These are phyloP conservation scores for Urophycis tenuis DNA, from an alignment of 2,797 vertebrate genomes.

Conservation along the genomic window DNA sequence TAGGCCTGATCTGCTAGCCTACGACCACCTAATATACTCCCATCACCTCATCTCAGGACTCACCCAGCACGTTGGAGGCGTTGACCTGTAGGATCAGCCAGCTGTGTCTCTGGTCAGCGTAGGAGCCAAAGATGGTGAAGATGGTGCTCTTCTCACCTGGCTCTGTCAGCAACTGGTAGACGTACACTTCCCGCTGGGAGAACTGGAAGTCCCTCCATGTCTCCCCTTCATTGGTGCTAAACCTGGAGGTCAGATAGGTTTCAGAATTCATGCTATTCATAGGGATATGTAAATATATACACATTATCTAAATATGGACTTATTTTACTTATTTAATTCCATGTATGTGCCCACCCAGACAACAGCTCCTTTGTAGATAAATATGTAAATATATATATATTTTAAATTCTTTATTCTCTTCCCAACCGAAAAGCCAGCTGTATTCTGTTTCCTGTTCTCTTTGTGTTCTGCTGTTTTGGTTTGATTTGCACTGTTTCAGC, in stretches of 20 bases:
- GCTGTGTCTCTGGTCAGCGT: slow-evolving; percentile 88
- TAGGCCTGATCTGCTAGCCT: too few relatives aligned
- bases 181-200: slow-evolving; percentile 79
- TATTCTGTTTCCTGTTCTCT: too few relatives aligned
- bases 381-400: too few relatives aligned
- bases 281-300: background rate
- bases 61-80: slow-evolving; percentile 85
- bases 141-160: slow-evolving; percentile 95
- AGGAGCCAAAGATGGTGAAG: slow-evolving; percentile 96
- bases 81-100: slow-evolving; percentile 99
- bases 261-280: background rate
- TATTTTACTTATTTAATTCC: background rate
- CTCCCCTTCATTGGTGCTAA: slow-evolving; percentile 96
- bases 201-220: slow-evolving; percentile 89
- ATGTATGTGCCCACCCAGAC: too few relatives aligned
- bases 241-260: slow-evolving; percentile 63
- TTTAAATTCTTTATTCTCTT: too few relatives aligned
- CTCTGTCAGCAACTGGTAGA: slow-evolving; percentile 93
- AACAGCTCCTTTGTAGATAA: too few relatives aligned
- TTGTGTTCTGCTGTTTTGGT: too few relatives aligned
- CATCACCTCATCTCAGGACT: slow-evolving; percentile 10
- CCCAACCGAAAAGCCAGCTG: too few relatives aligned
- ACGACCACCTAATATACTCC: too few relatives aligned
- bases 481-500: too few relatives aligned
- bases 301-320: background rate